phyloP scores from a whole-genome alignment of 2,113 vertebrate genomes.

The Falcunculus frontatus region DNA sequence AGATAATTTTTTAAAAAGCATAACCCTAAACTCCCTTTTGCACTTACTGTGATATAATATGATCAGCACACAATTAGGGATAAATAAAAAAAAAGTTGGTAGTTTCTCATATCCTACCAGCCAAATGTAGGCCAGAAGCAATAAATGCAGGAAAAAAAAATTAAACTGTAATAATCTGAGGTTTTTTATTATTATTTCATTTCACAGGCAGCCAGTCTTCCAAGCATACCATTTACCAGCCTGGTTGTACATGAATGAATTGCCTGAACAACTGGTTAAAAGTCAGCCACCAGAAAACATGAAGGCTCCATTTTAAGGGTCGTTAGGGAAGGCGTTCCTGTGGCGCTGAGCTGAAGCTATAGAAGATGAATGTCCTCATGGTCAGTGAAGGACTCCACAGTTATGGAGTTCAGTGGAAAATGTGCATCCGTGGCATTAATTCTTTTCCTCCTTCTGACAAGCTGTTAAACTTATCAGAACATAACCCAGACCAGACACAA shows the following conservation, averaged over 20 bases:
- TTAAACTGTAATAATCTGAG: background rate
- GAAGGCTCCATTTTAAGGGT: background rate
- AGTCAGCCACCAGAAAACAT: background rate
- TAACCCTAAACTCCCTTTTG: background rate
- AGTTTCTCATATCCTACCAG: background rate
- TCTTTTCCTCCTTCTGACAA: background rate
- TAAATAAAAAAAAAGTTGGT: background rate
- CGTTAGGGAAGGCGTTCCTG: background rate
- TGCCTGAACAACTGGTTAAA: background rate
- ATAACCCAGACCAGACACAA: background rate
- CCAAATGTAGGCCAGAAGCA: background rate
- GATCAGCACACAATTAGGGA: background rate
- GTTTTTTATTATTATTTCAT: background rate
- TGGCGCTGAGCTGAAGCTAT: background rate
- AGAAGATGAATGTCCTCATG: background rate
- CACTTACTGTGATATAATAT: background rate
- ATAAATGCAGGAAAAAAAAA: background rate
- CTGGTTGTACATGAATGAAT: background rate
- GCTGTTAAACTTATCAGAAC: background rate
- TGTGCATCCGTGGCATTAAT: background rate
- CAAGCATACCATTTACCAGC: background rate
- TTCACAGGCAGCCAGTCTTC: background rate
- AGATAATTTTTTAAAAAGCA: background rate
- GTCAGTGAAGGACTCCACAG: background rate
- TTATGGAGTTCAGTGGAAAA: background rate